phyloP scores from a whole-genome alignment of 2,797 vertebrate genomes.

The Clarias fuscus region DNA sequence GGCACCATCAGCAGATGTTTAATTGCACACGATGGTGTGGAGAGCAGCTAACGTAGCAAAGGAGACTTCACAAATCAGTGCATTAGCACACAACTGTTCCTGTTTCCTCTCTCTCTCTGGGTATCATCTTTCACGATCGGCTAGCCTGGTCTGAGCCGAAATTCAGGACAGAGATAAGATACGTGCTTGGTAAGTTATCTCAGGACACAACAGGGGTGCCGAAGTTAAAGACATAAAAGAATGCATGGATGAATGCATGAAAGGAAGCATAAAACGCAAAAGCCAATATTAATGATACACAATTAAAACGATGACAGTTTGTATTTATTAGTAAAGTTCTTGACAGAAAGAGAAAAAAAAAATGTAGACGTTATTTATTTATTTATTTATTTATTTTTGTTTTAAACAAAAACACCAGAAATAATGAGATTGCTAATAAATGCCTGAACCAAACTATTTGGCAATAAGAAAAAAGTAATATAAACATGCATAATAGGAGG shows the following conservation, averaged over 20 bases:
- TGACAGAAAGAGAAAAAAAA: not conserved
- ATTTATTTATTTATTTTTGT: too few species aligned
- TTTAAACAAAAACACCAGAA: not conserved
- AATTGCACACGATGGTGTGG: conserved; percentile 12
- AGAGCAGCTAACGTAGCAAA: not conserved
- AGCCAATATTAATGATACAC: not conserved
- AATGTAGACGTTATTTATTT: too few species aligned
- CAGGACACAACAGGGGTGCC: too few species aligned
- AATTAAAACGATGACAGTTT: not conserved
- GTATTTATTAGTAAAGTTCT: not conserved
- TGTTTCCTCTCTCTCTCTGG: not conserved
- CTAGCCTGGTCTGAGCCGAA: not conserved
- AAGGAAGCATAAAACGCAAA: not conserved
- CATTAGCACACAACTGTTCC: not conserved
- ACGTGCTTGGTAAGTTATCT: not conserved
- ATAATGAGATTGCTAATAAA: not conserved
- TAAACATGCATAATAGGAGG: not conserved
- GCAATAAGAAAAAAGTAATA: not conserved
- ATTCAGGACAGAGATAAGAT: not conserved
- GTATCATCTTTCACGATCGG: not conserved
- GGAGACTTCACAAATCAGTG: conserved; percentile 15
- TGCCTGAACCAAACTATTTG: too few species aligned
- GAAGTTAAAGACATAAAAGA: not conserved
- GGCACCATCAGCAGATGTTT: conserved; percentile 26
- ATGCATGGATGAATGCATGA: not conserved